These are phyloP conservation scores for Ranitomeya variabilis DNA, from an alignment of 2,113 vertebrate species.

Conservation along the genomic window DNA sequence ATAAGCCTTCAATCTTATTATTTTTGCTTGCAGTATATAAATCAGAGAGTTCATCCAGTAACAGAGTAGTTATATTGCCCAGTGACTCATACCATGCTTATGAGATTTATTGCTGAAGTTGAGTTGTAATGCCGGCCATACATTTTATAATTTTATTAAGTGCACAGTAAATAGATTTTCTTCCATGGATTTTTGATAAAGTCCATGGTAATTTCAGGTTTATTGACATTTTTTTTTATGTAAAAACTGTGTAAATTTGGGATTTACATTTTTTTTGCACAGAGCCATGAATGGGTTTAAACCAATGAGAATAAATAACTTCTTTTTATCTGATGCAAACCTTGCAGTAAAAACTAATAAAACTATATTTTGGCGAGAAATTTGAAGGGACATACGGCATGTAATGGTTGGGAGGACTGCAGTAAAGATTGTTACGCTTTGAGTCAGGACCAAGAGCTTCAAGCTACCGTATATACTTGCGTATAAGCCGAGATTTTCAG, in stretches of 20 bases:
- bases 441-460: too few species aligned
- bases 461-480: too few species aligned
- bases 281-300: not conserved
- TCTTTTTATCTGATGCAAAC: not conserved
- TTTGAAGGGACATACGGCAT: not conserved
- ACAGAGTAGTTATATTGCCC: constrained; percentile 21
- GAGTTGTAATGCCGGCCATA: not conserved
- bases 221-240: constrained; percentile 2
- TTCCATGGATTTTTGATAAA: constrained; percentile 21
- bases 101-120: constrained; percentile 18
- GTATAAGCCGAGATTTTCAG: too few species aligned
- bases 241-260: not conserved
- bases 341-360: not conserved
- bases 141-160: not conserved
- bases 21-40: constrained; percentile 1
- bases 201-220: not conserved
- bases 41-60: not conserved
- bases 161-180: not conserved
- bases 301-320: not conserved
- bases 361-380: not conserved
- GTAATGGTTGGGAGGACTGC: not conserved
- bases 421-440: not conserved
- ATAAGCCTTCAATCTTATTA: too few species aligned
- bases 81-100: not conserved
- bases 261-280: not conserved